Evolutionary conservation across 2,888 invertebrate genomes (phyloP).

Genomic region (Drosophila quinaria): DNA sequence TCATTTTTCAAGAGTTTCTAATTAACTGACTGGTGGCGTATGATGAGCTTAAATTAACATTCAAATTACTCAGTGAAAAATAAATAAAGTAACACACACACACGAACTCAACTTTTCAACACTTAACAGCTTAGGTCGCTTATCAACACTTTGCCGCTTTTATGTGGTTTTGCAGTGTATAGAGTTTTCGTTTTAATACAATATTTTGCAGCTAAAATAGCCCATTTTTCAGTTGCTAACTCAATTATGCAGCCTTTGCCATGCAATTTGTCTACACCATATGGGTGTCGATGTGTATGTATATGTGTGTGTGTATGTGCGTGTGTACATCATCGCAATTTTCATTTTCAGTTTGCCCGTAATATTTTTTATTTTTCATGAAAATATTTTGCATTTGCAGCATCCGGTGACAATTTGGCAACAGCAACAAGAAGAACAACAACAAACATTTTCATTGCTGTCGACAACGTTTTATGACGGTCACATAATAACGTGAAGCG

Average conservation of each 20-base stretch:
- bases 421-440: slow-evolving; percentile 32
- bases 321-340: slow-evolving; percentile 51
- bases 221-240: slow-evolving; percentile 55
- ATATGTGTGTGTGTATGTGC: slow-evolving; percentile 10
- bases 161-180: slow-evolving; percentile 12
- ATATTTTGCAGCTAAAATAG: slow-evolving; percentile 11
- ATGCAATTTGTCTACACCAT: slow-evolving; percentile 61
- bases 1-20: neutral
- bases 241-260: slow-evolving; percentile 75
- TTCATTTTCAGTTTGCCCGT: slow-evolving; percentile 68
- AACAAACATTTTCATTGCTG: slow-evolving; percentile 53
- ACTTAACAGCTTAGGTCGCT: slow-evolving; percentile 4
- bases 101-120: slow-evolving; percentile 4
- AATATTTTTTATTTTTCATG: slow-evolving; percentile 51
- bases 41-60: neutral
- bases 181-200: neutral
- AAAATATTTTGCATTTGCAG: slow-evolving; percentile 78
- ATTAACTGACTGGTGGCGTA: neutral
- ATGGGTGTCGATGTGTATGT: slow-evolving; percentile 13
- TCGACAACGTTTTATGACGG: slow-evolving; percentile 75
- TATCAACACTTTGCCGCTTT: slow-evolving; percentile 5
- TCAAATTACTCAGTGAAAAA: neutral
- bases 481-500: slow-evolving; percentile 67
- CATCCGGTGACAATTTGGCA: slow-evolving; percentile 74
- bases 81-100: neutral